Percentiles rank a stretch among this genome's conserved stretches.
Evolutionary conservation across 1,140 invertebrate species (phyloP).

Genomic region (Pogonomyrmex barbatus): DNA sequence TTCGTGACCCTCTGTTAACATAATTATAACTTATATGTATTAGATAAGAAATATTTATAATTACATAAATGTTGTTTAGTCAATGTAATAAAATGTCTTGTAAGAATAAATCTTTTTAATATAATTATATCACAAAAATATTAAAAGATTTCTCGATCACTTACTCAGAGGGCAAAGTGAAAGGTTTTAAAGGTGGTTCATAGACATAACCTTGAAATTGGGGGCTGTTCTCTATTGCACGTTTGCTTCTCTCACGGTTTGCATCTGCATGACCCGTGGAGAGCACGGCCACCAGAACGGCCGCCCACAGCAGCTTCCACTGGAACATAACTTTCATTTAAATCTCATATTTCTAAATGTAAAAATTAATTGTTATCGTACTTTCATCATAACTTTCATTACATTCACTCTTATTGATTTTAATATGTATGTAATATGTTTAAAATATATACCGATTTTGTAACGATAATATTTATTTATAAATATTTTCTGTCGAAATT

Average conservation of each 20-base stretch:
- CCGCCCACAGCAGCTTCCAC: constrained; percentile 79
- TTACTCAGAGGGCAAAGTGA: constrained; percentile 79
- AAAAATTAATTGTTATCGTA: neutral
- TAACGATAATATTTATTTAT: neutral
- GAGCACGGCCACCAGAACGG: constrained; percentile 78
- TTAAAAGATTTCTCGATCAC: constrained; percentile 11
- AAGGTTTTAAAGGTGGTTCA: constrained; percentile 71
- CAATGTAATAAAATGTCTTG: neutral
- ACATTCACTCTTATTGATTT: neutral
- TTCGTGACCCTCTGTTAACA: constrained; percentile 7
- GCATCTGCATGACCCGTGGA: constrained; percentile 76
- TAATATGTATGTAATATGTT: too few relatives aligned
- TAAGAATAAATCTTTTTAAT: neutral
- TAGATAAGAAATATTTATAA: constrained; percentile 1
- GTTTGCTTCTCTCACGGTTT: constrained; percentile 74
- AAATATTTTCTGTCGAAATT: constrained; percentile 19
- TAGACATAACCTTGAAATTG: constrained; percentile 80
- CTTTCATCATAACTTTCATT: neutral
- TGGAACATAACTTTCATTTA: constrained; percentile 67
- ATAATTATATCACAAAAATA: neutral
- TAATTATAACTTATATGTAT: constrained; percentile 4
- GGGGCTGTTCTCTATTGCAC: constrained; percentile 80
- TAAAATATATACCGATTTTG: neutral
- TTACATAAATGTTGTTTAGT: neutral
- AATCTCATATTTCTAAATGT: neutral